Evolutionary conservation across 1,140 invertebrate genomes (phyloP).

Genomic region (Lethrus apterus): DNA sequence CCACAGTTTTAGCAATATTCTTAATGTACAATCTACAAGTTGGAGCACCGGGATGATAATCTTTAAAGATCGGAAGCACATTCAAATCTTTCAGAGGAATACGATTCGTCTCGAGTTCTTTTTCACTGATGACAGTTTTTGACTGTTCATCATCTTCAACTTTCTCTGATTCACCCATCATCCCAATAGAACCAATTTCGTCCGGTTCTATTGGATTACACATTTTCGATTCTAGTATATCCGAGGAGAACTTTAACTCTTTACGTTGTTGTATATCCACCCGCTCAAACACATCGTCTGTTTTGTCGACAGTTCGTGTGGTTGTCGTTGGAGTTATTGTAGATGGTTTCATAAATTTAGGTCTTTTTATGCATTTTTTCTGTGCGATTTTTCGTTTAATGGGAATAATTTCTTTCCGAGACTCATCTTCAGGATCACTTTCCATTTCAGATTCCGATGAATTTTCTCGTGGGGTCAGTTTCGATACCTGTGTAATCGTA

Average conservation of each 20-base stretch:
- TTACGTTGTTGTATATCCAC: constrained; percentile 48
- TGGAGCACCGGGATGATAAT: constrained; percentile 74
- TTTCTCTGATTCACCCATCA: constrained; percentile 38
- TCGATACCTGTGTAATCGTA: constrained; percentile 6
- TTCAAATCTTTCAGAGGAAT: constrained; percentile 69
- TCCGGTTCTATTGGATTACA: constrained; percentile 2
- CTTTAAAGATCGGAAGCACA: constrained; percentile 74
- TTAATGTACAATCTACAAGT: constrained; percentile 86
- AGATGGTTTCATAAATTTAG: constrained; percentile 52
- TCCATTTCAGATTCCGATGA: constrained; percentile 71
- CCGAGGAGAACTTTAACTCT: constrained; percentile 51
- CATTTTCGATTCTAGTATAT: constrained; percentile 37
- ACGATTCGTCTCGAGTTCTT: constrained; percentile 61
- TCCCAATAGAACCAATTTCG: constrained; percentile 29
- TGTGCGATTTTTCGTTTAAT: constrained; percentile 51
- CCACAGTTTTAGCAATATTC: constrained; percentile 79
- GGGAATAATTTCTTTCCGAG: constrained; percentile 42
- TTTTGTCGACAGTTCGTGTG: constrained; percentile 43
- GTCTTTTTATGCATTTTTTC: constrained; percentile 53
- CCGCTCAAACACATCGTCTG: constrained; percentile 61
- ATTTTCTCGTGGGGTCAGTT: constrained; percentile 21
- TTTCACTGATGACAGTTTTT: constrained; percentile 52
- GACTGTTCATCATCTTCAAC: constrained; percentile 36
- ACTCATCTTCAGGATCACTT: constrained; percentile 53
- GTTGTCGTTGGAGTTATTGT: constrained; percentile 32